Base-by-base conservation (phyloP, 2,888 invertebrate species). In the Byasa hedistus region DNA sequence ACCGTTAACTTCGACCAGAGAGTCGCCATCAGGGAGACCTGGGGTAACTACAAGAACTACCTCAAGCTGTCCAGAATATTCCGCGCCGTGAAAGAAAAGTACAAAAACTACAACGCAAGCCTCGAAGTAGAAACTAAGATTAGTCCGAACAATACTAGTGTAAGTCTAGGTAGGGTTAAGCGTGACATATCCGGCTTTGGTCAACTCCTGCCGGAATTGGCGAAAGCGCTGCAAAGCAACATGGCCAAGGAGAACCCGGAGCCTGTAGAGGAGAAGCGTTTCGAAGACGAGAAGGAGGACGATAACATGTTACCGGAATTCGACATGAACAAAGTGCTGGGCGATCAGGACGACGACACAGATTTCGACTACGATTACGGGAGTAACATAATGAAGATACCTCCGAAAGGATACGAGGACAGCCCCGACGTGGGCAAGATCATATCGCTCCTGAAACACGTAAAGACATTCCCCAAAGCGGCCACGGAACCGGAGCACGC, bases 21-120 rank as follows among this genome's bases (percentile, higher is more conserved):
- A 57, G 74, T 82, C 54, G 94, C 95, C 0, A 95, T 96, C 61
- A 85, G 96, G 69, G 93, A 94, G 68, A 95, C 95, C 0, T 96
- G 96, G 96, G 96, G 93, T 0, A 92, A 88, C 65, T 85, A 89
- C 57, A 81, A 77, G 19, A 88, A 84, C 68, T 91, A 92, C 69
- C 21, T 74, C 8, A 75, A 82, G 72, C 66, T 83, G 52, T 76
- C 78, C 1, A 82, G 81, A 71, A 68, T 89, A 7, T 89, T 80
- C 61, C 77, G 82, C 15, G 68, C 72, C 48, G 76, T 83, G 0
- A 78, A 74, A 56, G 79, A 85, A 8, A 87, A 77, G 66, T 90
- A 90, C 73, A 85, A 81, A 73, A 75, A 82, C 56, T 91, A 88
- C 66, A 89, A 91, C 71, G 24, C 63, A 44, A 67, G 59, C 48